Percentiles rank a stretch among this genome's conserved stretches.
Evolutionary conservation across 2,888 invertebrate genomes (phyloP).

Genomic region (Synanthedon vespiformis): DNA sequence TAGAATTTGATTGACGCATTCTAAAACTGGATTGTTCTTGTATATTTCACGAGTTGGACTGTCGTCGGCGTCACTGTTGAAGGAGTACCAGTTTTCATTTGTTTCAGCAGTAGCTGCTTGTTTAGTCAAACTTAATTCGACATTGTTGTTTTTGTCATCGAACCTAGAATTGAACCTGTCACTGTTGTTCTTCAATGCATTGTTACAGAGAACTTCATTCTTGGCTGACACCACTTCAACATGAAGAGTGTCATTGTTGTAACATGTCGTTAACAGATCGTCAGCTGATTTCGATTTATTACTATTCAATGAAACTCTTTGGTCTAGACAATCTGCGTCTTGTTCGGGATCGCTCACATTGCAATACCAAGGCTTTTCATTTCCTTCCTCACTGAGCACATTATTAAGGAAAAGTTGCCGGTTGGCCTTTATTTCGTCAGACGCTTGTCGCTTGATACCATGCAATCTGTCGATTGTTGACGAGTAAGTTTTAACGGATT

Average conservation of each 20-base stretch:
- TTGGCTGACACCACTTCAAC: slow-evolving; percentile 50
- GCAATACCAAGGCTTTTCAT: slow-evolving; percentile 65
- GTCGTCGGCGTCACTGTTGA: slow-evolving; percentile 83
- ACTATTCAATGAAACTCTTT: slow-evolving; percentile 35
- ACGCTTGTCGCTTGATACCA: slow-evolving; percentile 64
- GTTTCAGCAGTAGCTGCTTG: slow-evolving; percentile 51
- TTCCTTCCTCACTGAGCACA: slow-evolving; percentile 49
- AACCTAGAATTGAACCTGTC: slow-evolving; percentile 33
- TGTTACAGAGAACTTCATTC: slow-evolving; percentile 57
- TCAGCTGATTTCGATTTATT: slow-evolving; percentile 50
- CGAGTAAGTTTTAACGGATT: slow-evolving; percentile 62
- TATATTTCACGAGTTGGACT: slow-evolving; percentile 77
- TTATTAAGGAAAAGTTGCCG: slow-evolving; percentile 55
- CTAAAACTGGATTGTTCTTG: slow-evolving; percentile 85
- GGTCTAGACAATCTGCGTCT: slow-evolving; percentile 49
- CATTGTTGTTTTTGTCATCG: slow-evolving; percentile 49
- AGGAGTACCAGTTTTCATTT: slow-evolving; percentile 84
- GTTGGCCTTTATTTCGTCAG: slow-evolving; percentile 61
- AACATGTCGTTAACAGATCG: slow-evolving; percentile 36
- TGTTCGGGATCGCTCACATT: slow-evolving; percentile 66
- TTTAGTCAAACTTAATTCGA: slow-evolving; percentile 30
- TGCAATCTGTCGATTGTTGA: slow-evolving; percentile 70
- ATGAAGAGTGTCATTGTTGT: slow-evolving; percentile 36
- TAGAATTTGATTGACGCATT: slow-evolving; percentile 88
- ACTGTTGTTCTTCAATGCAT: slow-evolving; percentile 37